phyloP scores from a whole-genome alignment of 2,888 invertebrate genomes.

The Heliconius ethilla region DNA sequence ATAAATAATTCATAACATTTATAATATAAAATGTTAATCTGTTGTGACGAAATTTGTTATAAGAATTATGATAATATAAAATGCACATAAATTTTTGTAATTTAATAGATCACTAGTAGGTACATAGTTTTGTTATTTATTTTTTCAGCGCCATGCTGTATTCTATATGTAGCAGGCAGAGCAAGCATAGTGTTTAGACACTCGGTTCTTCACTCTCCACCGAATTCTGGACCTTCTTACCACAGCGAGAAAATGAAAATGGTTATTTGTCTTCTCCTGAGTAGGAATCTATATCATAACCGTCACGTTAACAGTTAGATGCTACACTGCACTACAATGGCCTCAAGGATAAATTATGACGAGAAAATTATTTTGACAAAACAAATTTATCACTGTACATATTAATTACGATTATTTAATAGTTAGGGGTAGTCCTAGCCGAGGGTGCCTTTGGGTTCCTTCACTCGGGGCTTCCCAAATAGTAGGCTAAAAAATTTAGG shows the following conservation, averaged over 20 bases:
- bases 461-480: slow-evolving; percentile 21
- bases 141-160: too few species aligned
- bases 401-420: slow-evolving; percentile 15
- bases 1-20: background rate
- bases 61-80: background rate
- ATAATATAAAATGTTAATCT: background rate
- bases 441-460: background rate
- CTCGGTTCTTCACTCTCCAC: too few species aligned
- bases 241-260: too few species aligned
- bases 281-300: too few species aligned
- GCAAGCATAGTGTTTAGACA: too few species aligned
- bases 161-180: too few species aligned
- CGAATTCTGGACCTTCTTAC: too few species aligned
- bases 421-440: background rate
- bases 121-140: too few species aligned
- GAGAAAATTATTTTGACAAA: background rate
- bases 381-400: slow-evolving; percentile 22
- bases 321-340: too few species aligned
- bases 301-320: background rate
- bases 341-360: background rate
- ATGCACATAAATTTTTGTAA: too few species aligned
- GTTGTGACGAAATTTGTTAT: background rate
- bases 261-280: too few species aligned
- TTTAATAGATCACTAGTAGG: too few species aligned
- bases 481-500: slow-evolving; percentile 32